Evolutionary conservation across 2,888 invertebrate genomes (phyloP), one percentile per base, ranked within the genome.

Genomic region (Lycophotia porphyrea): DNA sequence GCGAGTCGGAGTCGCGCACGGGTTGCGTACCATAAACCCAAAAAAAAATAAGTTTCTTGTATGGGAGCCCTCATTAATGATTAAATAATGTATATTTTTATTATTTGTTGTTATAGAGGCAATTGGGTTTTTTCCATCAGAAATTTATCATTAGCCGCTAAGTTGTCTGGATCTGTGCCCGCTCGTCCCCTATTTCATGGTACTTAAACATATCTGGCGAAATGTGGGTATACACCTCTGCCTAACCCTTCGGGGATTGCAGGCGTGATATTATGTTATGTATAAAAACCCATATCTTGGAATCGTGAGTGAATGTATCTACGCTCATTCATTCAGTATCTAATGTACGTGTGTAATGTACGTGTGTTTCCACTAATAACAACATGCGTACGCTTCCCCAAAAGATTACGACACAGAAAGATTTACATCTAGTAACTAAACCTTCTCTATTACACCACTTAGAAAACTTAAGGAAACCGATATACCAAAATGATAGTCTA

Each of bases 401-500:
- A 78, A 63, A 39, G n/a, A 76, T 64, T 36, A 49, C 15, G 2
- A 47, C 36, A 34, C 21, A n/a, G 7, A 36, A 49, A 67, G 34
- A 70, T 73, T 52, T 27, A 72, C 21, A 8, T 7, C 39, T 34
- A 13, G 11, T 24, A 7, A 79, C 24, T 34, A 55, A 64, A 64
- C 24, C 21, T 7, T 8, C 34, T 67, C 2, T 65, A 63, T 74
- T 44, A 55, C 42, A n/a, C 55, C 64, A 83, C 49, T 74, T 44
- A 13, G 18, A 44, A 76, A 63, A 64, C 47, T 76, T 69, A 69
- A 76, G 84, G 63, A 71, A 76, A 80, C 71, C 74, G 75, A 81
- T 80, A 65, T 63, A n/a, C 77, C 55, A 67, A 67, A 82, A 77
- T 74, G 83, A 82, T 81, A 81, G 78, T 82, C 52, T 58, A 67